Conservation (phyloP, 2,888 invertebrate genomes). For the Stomorhina lunata region DNA sequence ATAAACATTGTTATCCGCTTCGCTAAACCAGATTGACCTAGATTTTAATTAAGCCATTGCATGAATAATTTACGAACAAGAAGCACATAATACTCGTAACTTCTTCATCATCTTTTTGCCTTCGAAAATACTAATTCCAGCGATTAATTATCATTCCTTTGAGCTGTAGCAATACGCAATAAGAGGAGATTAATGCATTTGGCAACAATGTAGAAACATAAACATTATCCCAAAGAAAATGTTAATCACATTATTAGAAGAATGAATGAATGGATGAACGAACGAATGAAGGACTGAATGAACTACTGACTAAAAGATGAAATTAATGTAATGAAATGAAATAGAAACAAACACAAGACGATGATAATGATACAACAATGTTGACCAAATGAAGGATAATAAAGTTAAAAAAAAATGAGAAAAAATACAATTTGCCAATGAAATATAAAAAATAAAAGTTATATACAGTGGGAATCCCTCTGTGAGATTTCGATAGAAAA, state of each 20-base stretch:
- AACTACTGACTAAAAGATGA: background rate
- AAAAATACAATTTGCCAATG: background rate
- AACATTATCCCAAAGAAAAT: slow-evolving; percentile 30
- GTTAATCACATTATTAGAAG: slow-evolving; percentile 41
- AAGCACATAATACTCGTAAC: no score
- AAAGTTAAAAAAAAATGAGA: background rate
- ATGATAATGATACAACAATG: background rate
- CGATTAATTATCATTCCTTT: no score
- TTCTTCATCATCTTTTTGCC: no score
- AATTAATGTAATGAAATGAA: slow-evolving; percentile 32
- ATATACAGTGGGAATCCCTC: slow-evolving; percentile 25
- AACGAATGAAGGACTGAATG: no score
- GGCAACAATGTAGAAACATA: slow-evolving; percentile 2
- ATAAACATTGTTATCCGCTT: no score
- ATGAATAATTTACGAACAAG: no score
- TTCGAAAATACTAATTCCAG: no score
- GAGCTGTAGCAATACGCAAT: no score
- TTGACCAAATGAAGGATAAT: background rate
- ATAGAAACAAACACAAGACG: background rate
- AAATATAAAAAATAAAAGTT: background rate
- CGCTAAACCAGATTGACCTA: no score
- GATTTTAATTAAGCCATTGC: no score
- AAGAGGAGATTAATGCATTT: slow-evolving; percentile 5
- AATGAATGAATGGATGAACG: no score
- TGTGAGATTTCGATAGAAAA: no score